Evolutionary conservation across 1,140 invertebrate species (phyloP).

Genomic region (Microplitis mediator): DNA sequence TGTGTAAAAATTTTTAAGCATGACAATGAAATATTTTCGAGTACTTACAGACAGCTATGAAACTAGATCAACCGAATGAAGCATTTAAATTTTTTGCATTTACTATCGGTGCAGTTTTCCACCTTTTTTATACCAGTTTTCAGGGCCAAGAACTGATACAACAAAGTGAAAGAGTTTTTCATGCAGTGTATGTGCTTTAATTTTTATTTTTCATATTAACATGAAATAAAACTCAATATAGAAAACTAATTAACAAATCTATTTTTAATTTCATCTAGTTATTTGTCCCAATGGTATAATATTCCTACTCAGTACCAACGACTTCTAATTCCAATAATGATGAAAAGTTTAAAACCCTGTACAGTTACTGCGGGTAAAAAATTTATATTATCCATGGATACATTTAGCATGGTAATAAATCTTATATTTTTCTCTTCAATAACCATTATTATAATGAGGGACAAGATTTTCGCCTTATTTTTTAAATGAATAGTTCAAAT

Average conservation of each 20-base stretch:
- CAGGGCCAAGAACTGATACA: constrained; percentile 21
- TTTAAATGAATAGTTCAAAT: no score
- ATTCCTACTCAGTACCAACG: constrained; percentile 17
- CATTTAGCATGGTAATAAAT: constrained; percentile 16
- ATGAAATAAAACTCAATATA: background rate
- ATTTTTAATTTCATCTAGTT: constrained; percentile 14
- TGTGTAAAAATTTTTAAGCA: no score
- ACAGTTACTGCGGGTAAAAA: constrained; percentile 21
- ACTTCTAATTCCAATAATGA: constrained; percentile 32
- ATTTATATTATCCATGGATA: constrained; percentile 24
- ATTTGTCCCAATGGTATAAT: constrained; percentile 28
- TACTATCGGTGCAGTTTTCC: constrained; percentile 17
- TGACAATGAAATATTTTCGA: background rate
- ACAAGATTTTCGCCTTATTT: no score
- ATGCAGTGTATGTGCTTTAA: constrained; percentile 10
- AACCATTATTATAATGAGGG: no score
- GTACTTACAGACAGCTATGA: constrained; percentile 12
- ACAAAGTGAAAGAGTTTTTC: constrained; percentile 12
- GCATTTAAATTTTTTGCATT: constrained; percentile 13
- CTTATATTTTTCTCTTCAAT: background rate
- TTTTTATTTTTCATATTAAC: background rate
- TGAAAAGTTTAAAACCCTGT: constrained; percentile 16
- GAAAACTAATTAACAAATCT: background rate
- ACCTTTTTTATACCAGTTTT: constrained; percentile 25
- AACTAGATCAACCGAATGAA: constrained; percentile 9